A percentile compares a stretch with the other conserved stretches of the same genome.
Conservation (phyloP, 1,140 invertebrate species). For the Adelges cooleyi region DNA sequence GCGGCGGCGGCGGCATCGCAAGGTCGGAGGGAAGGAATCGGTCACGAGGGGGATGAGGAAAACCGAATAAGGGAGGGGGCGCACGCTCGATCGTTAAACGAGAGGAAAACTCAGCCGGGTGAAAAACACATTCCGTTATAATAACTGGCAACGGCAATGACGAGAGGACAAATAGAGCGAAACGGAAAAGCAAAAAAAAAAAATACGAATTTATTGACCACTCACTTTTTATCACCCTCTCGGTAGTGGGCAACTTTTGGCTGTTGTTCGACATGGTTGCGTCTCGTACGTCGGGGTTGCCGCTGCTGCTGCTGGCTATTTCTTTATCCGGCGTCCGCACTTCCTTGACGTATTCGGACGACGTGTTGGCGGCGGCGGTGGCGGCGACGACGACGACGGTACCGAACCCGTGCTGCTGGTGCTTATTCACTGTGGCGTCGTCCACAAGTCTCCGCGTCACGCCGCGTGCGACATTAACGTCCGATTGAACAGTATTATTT, state of each 20-base stretch:
- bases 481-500: not conserved
- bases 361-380: not conserved
- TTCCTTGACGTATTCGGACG: not conserved
- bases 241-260: conserved; percentile 56
- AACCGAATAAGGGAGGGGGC: no score
- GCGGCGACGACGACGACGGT: no score
- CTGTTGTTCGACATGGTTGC: conserved; percentile 45
- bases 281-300: not conserved
- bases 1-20: no score
- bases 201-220: conserved; percentile 21
- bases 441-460: conserved; percentile 18
- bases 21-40: no score
- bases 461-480: conserved; percentile 3
- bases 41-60: no score
- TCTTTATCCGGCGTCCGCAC: not conserved
- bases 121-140: no score
- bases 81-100: no score
- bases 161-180: no score
- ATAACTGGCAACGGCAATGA: no score
- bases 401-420: no score
- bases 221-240: conserved; percentile 63
- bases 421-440: not conserved
- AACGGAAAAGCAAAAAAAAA: no score
- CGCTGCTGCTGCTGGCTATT: not conserved
- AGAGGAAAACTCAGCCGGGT: no score